Percentiles rank a stretch among this genome's conserved stretches.
Conservation (phyloP, 2,888 invertebrate genomes). For the Hofmannophila pseudospretella region DNA sequence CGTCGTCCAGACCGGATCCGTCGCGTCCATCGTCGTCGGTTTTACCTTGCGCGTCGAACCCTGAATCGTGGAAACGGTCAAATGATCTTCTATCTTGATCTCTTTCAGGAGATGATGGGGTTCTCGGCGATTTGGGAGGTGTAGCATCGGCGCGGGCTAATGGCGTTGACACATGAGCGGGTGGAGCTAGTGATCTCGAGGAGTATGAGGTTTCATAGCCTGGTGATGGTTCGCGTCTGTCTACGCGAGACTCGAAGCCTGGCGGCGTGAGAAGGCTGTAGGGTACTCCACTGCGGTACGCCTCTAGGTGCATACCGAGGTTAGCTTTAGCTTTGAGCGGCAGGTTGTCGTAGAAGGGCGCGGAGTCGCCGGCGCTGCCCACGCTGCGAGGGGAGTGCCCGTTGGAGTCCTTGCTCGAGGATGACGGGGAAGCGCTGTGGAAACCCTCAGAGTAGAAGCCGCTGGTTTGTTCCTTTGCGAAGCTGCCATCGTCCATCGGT, state of each 20-base stretch:
- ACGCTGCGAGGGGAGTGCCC: slow-evolving; percentile 70
- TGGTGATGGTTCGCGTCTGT: slow-evolving; percentile 52
- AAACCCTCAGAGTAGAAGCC: slow-evolving; percentile 80
- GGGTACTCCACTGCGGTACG: slow-evolving; percentile 64
- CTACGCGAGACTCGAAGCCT: slow-evolving; percentile 63
- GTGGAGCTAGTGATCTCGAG: slow-evolving; percentile 46
- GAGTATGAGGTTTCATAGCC: slow-evolving; percentile 51
- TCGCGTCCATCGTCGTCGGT: slow-evolving; percentile 67
- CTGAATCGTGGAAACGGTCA: slow-evolving; percentile 71
- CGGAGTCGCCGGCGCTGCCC: slow-evolving; percentile 56
- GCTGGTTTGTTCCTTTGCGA: slow-evolving; percentile 77
- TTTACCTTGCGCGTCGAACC: slow-evolving; percentile 61
- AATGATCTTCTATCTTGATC: slow-evolving; percentile 50
- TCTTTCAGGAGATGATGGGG: slow-evolving; percentile 51
- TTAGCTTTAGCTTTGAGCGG: slow-evolving; percentile 65
- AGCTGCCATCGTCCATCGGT: slow-evolving; percentile 62
- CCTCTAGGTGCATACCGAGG: slow-evolving; percentile 60
- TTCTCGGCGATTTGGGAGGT: slow-evolving; percentile 65
- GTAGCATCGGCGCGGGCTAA: slow-evolving; percentile 57
- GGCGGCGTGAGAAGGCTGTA: slow-evolving; percentile 81
- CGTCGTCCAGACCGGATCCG: slow-evolving; percentile 67
- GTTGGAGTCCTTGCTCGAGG: slow-evolving; percentile 73
- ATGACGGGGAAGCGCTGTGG: slow-evolving; percentile 78
- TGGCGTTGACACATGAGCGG: slow-evolving; percentile 56
- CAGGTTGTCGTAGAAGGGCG: slow-evolving; percentile 59